Conservation (phyloP, 2,888 invertebrate genomes). For the Dichetophora obliterata region DNA sequence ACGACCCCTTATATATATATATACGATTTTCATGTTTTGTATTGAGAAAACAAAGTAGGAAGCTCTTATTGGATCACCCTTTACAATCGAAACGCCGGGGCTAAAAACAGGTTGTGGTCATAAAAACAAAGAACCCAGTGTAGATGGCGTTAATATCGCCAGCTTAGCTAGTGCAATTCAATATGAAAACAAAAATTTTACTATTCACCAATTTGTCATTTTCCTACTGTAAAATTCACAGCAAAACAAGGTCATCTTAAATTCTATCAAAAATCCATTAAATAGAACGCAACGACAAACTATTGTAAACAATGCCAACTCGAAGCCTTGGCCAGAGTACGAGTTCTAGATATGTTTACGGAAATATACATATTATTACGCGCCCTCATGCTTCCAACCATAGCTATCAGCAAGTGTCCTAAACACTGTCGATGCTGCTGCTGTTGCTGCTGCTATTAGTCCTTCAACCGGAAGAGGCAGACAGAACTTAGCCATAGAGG, state of each 20-base stretch:
- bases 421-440: background rate
- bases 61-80: no score
- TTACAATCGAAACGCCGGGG: no score
- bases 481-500: slow-evolving; percentile 13
- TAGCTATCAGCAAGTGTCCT: background rate
- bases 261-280: slow-evolving; percentile 1
- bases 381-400: background rate
- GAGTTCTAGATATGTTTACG: background rate
- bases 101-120: no score
- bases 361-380: background rate
- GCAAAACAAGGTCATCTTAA: slow-evolving; percentile 11
- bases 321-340: background rate
- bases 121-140: no score
- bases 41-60: no score
- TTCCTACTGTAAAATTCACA: no score
- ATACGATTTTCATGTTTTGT: no score
- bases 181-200: no score
- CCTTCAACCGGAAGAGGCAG: slow-evolving; percentile 4
- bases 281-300: slow-evolving; percentile 3
- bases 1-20: no score
- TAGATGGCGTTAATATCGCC: no score
- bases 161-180: no score
- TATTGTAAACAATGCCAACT: background rate
- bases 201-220: no score
- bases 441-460: background rate